A percentile compares a stretch with the other conserved stretches of the same genome.
Evolutionary conservation across 2,888 invertebrate genomes (phyloP).

Genomic region (Polymixis flavicincta): DNA sequence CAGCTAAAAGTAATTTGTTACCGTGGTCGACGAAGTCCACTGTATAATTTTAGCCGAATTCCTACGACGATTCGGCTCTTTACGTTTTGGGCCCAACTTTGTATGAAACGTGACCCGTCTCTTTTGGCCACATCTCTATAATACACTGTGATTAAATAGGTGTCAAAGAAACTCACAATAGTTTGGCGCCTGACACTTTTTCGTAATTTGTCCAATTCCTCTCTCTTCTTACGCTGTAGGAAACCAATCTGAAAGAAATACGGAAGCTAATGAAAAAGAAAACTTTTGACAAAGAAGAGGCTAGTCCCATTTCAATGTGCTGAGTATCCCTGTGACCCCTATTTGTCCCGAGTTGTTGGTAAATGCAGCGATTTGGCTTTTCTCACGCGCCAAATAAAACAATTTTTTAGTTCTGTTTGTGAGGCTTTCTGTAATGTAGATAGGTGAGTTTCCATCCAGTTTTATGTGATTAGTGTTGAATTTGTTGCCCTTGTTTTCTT

Average conservation of each 20-base stretch:
- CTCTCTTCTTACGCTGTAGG: constrained; percentile 73
- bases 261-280: neutral
- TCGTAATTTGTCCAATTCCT: constrained; percentile 70
- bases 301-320: neutral
- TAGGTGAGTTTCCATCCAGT: too few relatives aligned
- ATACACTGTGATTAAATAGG: neutral
- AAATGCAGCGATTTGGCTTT: neutral
- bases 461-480: too few relatives aligned
- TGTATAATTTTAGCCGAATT: too few relatives aligned
- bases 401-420: too few relatives aligned
- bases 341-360: neutral
- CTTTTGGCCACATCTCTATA: neutral
- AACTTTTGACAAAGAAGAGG: neutral
- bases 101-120: too few relatives aligned
- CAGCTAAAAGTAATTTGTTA: too few relatives aligned
- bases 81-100: too few relatives aligned
- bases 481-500: too few relatives aligned
- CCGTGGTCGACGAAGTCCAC: too few relatives aligned
- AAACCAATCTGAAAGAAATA: constrained; percentile 71
- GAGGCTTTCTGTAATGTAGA: too few relatives aligned
- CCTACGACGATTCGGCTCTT: too few relatives aligned
- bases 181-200: constrained; percentile 64
- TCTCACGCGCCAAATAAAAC: too few relatives aligned
- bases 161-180: constrained; percentile 42
- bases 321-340: neutral